Evolutionary conservation across 1,140 invertebrate species (phyloP).

Genomic region (Macrobrachium rosenbergii): DNA sequence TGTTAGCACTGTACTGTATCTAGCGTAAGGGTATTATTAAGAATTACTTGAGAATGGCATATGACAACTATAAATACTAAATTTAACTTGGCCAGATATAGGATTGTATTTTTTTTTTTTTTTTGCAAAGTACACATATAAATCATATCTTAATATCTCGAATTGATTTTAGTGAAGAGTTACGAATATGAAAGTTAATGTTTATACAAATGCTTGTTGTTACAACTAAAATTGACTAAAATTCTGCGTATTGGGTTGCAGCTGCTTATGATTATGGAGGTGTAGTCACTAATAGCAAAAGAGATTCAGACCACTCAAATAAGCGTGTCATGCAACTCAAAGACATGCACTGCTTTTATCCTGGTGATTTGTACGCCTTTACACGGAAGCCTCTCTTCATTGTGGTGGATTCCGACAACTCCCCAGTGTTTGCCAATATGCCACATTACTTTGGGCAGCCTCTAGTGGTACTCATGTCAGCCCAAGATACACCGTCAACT

Average conservation of each 20-base stretch:
- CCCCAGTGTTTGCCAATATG: slow-evolving; percentile 93
- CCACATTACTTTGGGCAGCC: slow-evolving; percentile 95
- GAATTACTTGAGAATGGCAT: too few species aligned
- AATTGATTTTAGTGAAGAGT: too few species aligned
- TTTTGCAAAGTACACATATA: too few species aligned
- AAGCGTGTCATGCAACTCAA: slow-evolving; percentile 57
- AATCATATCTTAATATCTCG: too few species aligned
- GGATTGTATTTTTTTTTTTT: too few species aligned
- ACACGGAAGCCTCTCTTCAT: slow-evolving; percentile 93
- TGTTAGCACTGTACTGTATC: too few species aligned
- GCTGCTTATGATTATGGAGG: slow-evolving; percentile 95
- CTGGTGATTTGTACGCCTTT: slow-evolving; percentile 92
- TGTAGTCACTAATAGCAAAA: slow-evolving; percentile 87
- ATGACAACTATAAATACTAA: too few species aligned
- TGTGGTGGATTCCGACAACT: slow-evolving; percentile 95
- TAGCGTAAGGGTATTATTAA: too few species aligned
- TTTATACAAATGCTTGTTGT: too few species aligned
- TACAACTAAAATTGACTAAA: too few species aligned
- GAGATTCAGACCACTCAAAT: slow-evolving; percentile 77
- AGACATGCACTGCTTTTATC: slow-evolving; percentile 79
- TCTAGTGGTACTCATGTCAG: slow-evolving; percentile 94
- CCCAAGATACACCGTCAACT: slow-evolving; percentile 86
- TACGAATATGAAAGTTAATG: too few species aligned
- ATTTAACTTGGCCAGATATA: too few species aligned
- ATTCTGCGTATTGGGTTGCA: slow-evolving; percentile 45